Evolutionary conservation across 2,113 vertebrate species (phyloP).

Genomic region (Vulpes vulpes): DNA sequence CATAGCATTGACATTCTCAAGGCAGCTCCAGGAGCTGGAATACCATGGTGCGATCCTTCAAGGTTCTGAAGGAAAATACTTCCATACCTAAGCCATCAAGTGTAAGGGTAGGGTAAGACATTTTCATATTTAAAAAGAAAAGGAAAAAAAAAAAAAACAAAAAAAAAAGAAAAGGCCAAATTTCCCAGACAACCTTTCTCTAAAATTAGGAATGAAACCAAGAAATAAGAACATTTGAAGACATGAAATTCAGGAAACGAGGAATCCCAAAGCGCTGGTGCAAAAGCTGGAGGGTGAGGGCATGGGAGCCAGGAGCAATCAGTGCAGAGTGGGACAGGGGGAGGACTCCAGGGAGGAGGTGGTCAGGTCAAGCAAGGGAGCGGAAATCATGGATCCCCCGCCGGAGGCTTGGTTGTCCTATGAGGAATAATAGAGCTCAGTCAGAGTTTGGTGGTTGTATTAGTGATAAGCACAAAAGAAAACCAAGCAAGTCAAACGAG

Average conservation of each 20-base stretch:
- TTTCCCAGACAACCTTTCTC: neutral
- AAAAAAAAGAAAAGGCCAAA: neutral
- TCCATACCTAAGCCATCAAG: neutral
- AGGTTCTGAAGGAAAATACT: neutral
- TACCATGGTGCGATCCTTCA: neutral
- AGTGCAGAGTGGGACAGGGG: neutral
- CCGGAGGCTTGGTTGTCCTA: neutral
- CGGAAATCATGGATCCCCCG: accelerated
- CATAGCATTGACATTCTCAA: neutral
- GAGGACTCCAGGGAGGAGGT: neutral
- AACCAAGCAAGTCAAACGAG: neutral
- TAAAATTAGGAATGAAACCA: neutral
- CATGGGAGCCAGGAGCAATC: neutral
- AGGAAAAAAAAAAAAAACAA: neutral
- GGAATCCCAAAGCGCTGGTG: neutral
- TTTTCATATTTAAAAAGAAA: neutral
- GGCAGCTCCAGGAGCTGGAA: neutral
- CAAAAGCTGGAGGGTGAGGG: neutral
- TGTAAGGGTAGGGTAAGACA: neutral
- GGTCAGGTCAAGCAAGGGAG: neutral
- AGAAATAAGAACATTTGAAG: neutral
- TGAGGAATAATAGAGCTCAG: neutral
- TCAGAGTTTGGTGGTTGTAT: neutral
- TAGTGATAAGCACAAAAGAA: neutral
- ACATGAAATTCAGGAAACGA: neutral